Base-by-base conservation (phyloP, 2,888 invertebrate genomes). In the Ichneumon xanthorius region DNA sequence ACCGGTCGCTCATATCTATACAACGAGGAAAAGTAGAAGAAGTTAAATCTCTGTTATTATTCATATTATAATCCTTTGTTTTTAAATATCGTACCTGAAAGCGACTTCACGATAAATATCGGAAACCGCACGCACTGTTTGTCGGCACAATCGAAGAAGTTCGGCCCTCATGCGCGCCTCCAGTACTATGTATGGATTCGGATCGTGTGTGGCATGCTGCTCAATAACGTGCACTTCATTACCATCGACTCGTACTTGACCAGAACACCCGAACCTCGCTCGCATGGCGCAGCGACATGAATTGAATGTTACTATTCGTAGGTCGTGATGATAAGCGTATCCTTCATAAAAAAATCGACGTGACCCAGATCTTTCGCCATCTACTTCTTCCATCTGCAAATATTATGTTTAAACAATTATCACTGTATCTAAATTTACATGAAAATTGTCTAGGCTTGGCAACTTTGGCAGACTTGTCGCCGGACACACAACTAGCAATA, bases 71-170 rank as follows among this genome's bases (percentile, higher is more conserved):
- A 19, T 65, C n/a, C 33, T 40, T 40, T 40, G 19, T 4, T 9
- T 26, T 50, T 26, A 37, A 50, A n/a, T 67, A 53, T 40, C 37
- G 76, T 55, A 55, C 67, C 55, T 65, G 14, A 65, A 37, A 33
- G 67, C 50, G 4, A 77, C 67, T 14, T 67, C 77, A 16, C 67
- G 67, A 40, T 77, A 77, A 50, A 77, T 67, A 1, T 67, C 67
- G 37, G 19, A 22, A 33, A 11, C n/a, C 53, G 55, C 26, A n/a
- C 16, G 50, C 65, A 40, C 37, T 11, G 67, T 67, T 26, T 68
- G 53, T 14, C 77, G 33, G 26, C 55, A 55, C 55, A 77, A 14
- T 37, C 37, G 14, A 5, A 67, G 7, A 26, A 77, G 50, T 16
- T 77, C 67, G 37, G 16, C 26, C 19, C 40, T 67, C 77, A 77